phyloP scores from a whole-genome alignment of 2,797 vertebrate genomes.

The Bovichtus variegatus region DNA sequence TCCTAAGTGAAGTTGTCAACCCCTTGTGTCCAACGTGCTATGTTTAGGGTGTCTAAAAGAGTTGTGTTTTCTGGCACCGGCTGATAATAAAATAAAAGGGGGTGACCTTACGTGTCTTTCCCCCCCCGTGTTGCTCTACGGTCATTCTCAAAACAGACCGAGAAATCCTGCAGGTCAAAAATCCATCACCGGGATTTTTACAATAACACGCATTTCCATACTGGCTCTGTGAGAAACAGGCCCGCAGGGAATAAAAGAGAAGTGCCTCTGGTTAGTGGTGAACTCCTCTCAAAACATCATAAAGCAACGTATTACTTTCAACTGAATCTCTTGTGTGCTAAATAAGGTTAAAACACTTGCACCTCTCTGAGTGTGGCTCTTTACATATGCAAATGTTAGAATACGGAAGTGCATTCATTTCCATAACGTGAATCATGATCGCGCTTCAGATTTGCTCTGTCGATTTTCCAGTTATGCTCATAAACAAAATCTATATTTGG shows the following conservation, averaged over 20 bases:
- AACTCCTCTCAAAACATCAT: constrained; percentile 62
- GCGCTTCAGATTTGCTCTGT: constrained; percentile 68
- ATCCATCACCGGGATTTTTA: constrained; percentile 74
- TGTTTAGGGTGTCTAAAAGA: constrained; percentile 81
- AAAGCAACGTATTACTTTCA: constrained; percentile 63
- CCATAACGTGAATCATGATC: constrained; percentile 75
- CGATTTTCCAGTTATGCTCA: constrained; percentile 71
- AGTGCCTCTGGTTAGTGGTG: constrained; percentile 27
- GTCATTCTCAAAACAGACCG: constrained; percentile 80
- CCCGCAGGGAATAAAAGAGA: constrained; percentile 44
- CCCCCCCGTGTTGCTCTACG: constrained; percentile 67
- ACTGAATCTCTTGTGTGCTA: constrained; percentile 53
- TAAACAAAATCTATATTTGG: constrained; percentile 75
- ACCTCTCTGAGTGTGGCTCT: constrained; percentile 57
- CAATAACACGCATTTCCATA: constrained; percentile 80
- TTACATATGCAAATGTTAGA: constrained; percentile 76
- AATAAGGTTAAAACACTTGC: constrained; percentile 76
- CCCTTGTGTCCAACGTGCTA: constrained; percentile 78
- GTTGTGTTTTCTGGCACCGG: constrained; percentile 84
- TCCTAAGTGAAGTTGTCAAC: constrained; percentile 81
- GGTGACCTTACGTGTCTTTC: constrained; percentile 74
- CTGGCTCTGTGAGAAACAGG: constrained; percentile 67
- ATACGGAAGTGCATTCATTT: constrained; percentile 69
- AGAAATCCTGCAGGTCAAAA: constrained; percentile 81
- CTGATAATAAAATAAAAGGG: constrained; percentile 77